Evolutionary conservation across 35 echinoderm and acorn worm species (phyloP).

Genomic region (Ptychodera flava): DNA sequence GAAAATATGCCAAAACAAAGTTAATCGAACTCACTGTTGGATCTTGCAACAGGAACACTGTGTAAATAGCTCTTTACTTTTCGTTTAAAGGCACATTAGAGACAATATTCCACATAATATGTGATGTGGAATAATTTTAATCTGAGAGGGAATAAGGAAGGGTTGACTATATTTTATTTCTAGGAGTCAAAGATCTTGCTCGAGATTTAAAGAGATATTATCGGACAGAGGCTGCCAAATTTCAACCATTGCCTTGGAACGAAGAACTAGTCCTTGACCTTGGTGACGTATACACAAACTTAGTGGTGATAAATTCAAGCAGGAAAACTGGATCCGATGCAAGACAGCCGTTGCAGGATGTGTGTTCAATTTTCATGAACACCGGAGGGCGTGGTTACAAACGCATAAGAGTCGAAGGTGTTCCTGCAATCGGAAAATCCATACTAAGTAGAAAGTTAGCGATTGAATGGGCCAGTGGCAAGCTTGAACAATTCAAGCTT

Average conservation of each 20-base stretch:
- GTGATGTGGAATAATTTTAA: too few species aligned
- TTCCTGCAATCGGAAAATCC: not conserved
- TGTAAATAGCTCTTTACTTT: too few species aligned
- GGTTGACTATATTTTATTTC: too few species aligned
- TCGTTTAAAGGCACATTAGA: too few species aligned
- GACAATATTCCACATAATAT: too few species aligned
- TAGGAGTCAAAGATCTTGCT: too few species aligned
- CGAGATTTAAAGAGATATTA: not conserved
- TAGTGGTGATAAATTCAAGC: not conserved
- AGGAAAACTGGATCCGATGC: not conserved
- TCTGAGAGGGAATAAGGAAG: too few species aligned
- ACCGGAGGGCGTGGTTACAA: not conserved
- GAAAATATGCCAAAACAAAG: too few species aligned
- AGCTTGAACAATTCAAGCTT: not conserved
- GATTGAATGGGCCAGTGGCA: not conserved
- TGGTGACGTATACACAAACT: not conserved
- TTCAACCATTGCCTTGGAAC: not conserved
- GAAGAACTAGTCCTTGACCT: not conserved
- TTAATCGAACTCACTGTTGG: too few species aligned
- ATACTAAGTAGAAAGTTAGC: not conserved
- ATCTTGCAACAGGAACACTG: too few species aligned
- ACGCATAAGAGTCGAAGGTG: not conserved
- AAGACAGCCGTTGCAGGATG: not conserved
- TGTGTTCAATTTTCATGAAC: not conserved
- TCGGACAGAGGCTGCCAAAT: not conserved